Conservation (phyloP, 2,888 invertebrate species). For the Marronus borbonicus region DNA sequence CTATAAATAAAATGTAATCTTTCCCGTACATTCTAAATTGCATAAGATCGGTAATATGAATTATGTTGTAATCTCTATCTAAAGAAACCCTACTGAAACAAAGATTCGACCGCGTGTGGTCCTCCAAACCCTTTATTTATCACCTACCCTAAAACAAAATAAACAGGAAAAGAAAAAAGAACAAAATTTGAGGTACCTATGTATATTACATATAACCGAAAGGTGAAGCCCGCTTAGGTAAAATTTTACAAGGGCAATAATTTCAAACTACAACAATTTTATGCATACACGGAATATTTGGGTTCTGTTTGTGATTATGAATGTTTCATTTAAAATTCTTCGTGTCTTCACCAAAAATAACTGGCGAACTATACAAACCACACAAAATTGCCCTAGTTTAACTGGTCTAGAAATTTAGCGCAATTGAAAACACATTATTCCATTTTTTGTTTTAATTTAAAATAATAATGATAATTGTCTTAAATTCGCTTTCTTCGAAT, state of each 20-base stretch:
- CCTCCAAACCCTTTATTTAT: constrained; percentile 38
- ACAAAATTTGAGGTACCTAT: constrained; percentile 20
- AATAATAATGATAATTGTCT: too few species aligned
- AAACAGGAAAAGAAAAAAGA: constrained; percentile 35
- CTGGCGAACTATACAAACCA: too few species aligned
- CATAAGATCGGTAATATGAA: neutral
- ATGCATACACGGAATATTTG: constrained; percentile 26
- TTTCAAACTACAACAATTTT: constrained; percentile 40
- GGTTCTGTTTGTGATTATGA: neutral
- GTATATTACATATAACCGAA: neutral
- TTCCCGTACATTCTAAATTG: neutral
- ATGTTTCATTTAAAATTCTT: neutral
- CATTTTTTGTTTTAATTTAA: too few species aligned
- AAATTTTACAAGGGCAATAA: constrained; percentile 46
- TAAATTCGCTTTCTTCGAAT: too few species aligned
- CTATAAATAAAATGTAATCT: too few species aligned
- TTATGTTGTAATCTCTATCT: constrained; percentile 2
- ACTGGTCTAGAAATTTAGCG: too few species aligned
- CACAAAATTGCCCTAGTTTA: too few species aligned
- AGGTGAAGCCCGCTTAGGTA: constrained; percentile 30
- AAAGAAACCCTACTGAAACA: constrained; percentile 9
- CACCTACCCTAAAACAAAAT: constrained; percentile 38
- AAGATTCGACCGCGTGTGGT: constrained; percentile 38
- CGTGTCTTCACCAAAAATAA: neutral
- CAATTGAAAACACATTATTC: too few species aligned